Base-by-base conservation (phyloP, 2,797 vertebrate genomes). In the Arrhamphus sclerolepis region DNA sequence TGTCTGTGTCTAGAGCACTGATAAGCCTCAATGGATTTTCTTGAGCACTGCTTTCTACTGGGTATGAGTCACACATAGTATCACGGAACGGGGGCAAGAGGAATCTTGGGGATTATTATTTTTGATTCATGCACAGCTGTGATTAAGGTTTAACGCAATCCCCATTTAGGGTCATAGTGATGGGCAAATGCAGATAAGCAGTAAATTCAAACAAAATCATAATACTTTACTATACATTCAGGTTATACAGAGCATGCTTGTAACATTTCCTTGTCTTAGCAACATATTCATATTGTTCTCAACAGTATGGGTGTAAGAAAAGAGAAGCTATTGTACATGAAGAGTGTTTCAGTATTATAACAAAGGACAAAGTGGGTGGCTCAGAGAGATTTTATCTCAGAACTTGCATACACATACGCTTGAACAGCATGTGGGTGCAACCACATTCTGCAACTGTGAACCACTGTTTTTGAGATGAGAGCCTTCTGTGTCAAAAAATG, bases 81-180 rank as follows among this genome's bases (percentile, higher is more conserved):
- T 80, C 73, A 69, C 70, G 55, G 81, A 89, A 89, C 68, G 77
- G 74, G 87, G 76, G 72, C 77, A 86, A 84, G 62, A 66, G 50
- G 69, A 84, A 77, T 87, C 59, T 85, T 83, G 72, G 55, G 78
- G 87, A 89, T 88, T 86, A 85, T 84, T 81, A 81, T 85, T 86
- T 54, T 77, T 82, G 81, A 84, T 85, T 88, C 75, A 86, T 78
- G 79, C 83, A 85, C 86, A 90, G 86, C 78, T 90, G 88, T 70
- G 62, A 69, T 81, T 80, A 31, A 58, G 63, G 80, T 68, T 91
- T 86, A 89, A 65, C 78, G 71, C 64, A 87, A 83, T 86, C 76
- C 72, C 56, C 41, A 39, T 73, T 62, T 70, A 46, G 62, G 62
- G 66, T 69, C 59, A 58, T 29, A 64, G 52, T 2, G 16, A 48